Percentiles rank a stretch among this genome's conserved stretches.
phyloP scores from a whole-genome alignment of 2,113 vertebrate genomes.

The Clarias magur region DNA sequence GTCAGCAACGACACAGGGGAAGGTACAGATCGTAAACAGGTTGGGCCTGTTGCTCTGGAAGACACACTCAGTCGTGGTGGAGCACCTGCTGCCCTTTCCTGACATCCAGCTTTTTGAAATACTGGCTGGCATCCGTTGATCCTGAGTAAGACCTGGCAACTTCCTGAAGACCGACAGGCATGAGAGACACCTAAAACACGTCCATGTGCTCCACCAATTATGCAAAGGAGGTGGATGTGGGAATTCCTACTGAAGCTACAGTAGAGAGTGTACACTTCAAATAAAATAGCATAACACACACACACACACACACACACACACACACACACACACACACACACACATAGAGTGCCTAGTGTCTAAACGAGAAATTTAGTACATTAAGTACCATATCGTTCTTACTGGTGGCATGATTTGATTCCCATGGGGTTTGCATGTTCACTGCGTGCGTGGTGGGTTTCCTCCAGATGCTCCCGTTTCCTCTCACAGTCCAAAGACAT shows the following conservation, averaged over 20 bases:
- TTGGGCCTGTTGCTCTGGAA: constrained; percentile 34
- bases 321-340: too few species aligned
- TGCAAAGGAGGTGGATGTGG: background rate
- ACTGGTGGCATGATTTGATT: too few species aligned
- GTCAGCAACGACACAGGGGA: constrained; percentile 29
- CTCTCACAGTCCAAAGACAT: too few species aligned
- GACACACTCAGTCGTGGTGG: constrained; percentile 18
- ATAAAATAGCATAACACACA: background rate
- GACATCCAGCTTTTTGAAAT: constrained; percentile 40
- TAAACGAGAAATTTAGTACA: too few species aligned
- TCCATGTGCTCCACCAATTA: constrained; percentile 38
- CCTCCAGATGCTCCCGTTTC: too few species aligned
- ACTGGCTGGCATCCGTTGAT: constrained; percentile 37
- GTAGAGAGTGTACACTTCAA: background rate
- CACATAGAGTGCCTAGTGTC: too few species aligned
- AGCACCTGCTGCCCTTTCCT: constrained; percentile 26
- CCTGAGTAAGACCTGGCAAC: constrained; percentile 33
- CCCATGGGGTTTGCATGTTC: too few species aligned
- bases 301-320: constrained; percentile 15
- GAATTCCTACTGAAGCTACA: background rate
- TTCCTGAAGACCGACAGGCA: constrained; percentile 37
- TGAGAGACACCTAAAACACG: constrained; percentile 31
- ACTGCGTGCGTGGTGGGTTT: too few species aligned
- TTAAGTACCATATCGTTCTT: background rate
- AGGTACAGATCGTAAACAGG: constrained; percentile 44